These are phyloP conservation scores for Columba janthina DNA, from an alignment of 2,113 vertebrate species.

Conservation along the genomic window DNA sequence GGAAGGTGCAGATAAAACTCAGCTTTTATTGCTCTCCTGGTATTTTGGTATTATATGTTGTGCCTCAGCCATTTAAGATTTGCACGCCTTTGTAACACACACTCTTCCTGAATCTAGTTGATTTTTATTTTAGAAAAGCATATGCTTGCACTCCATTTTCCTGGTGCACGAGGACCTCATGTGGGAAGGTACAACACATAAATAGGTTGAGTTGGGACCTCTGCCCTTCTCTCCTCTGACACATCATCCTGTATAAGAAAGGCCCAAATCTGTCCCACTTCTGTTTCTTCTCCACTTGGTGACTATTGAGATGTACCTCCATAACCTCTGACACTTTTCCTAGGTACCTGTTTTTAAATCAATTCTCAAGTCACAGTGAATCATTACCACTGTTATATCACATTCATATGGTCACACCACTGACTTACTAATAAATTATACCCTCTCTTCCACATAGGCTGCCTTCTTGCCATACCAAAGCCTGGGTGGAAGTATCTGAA, in stretches of 20 bases:
- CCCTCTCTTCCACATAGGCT: not conserved
- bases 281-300: not conserved
- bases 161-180: not conserved
- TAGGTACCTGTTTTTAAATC: not conserved
- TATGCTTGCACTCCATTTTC: fast-evolving
- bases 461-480: not conserved
- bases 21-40: not conserved
- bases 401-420: not conserved
- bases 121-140: not conserved
- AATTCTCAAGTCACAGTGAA: not conserved
- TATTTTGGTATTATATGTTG: not conserved
- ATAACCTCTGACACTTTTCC: not conserved
- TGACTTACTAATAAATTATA: not conserved
- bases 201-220: not conserved
- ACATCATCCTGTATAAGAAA: not conserved
- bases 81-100: fast-evolving
- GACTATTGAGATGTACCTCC: not conserved
- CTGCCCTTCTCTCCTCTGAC: not conserved
- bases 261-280: not conserved
- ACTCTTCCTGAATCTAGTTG: not conserved
- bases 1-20: not conserved
- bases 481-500: not conserved
- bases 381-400: not conserved
- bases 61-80: not conserved
- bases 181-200: not conserved